Evolutionary conservation across 2,888 invertebrate genomes (phyloP), one percentile per base, ranked within the genome.

Genomic region (Andricus quercusramuli): DNA sequence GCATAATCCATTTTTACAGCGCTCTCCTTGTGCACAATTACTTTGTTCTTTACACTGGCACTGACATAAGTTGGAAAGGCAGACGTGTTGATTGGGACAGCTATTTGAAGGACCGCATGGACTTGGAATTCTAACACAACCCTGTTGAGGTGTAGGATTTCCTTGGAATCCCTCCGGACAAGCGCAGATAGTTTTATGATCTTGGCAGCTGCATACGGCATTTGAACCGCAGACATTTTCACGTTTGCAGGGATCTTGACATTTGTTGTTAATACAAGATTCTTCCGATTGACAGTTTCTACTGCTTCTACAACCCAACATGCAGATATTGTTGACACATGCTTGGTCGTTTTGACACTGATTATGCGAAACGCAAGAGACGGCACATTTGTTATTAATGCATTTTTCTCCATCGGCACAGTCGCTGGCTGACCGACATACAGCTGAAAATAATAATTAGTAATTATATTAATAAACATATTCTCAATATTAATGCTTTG

Each of bases 101-200:
- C 97, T 95, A 76, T 94, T 94, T 59, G 95, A 94, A 82, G 94
- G 94, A 59, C 93, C 93, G 87, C 98, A 98, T 25, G 94, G 90
- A 64, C 94, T 94, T n/a, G 97, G 96, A 79, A 96, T 95, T 85
- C 98, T 94, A 9, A 98, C 96, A 90, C 98, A 98, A 8, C 98
- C 98, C 93, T 98, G 97, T 90, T 98, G 96, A 0, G 98, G 96
- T 22, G 96, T 96, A 22, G 98, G 97, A 89, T 97, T 97, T 1
- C 97, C 97, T 92, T 96, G 96, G 90, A 98, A 98, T 51, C 97
- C 97, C 77, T 95, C 94, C 0, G 97, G 97, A 89, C 98, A 98
- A 83, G 95, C 95, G 90, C 98, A 98, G 78, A 95, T 94, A 1
- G 96, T 96, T 68, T 94, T 94, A 89, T 98, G 97, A 89, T 96